Evolutionary conservation across 64 coral and sea anemone species (phyloP).

Genomic region (Montipora capricornis): DNA sequence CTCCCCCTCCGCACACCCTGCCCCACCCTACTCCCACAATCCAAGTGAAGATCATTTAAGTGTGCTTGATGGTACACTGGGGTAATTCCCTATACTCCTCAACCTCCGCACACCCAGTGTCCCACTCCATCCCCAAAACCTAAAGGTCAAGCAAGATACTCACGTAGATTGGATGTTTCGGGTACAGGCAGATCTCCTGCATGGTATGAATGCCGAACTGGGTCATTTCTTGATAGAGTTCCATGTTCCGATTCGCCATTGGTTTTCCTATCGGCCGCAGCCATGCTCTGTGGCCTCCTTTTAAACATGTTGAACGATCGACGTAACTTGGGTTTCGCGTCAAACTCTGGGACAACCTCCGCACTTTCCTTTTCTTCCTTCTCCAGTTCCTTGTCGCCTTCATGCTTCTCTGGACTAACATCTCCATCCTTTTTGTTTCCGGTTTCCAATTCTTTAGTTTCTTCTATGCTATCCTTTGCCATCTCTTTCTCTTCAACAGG

Average conservation of each 20-base stretch:
- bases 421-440: conserved; percentile 15
- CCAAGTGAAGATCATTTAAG: too few species aligned
- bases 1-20: not conserved
- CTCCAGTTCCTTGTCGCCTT: conserved; percentile 3
- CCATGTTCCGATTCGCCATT: conserved; percentile 24
- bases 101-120: too few species aligned
- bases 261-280: conserved; percentile 35
- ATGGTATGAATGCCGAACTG: conserved; percentile 80
- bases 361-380: conserved; percentile 41
- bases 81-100: too few species aligned
- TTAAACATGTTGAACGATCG: conserved; percentile 42
- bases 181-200: conserved; percentile 69
- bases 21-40: not conserved
- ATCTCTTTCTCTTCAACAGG: not conserved
- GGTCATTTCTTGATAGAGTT: conserved; percentile 49
- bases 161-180: conserved; percentile 57
- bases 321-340: conserved; percentile 49
- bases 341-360: conserved; percentile 35
- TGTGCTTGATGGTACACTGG: too few species aligned
- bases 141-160: not conserved
- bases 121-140: not conserved
- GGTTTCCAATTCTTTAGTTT: not conserved
- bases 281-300: conserved; percentile 76
- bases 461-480: not conserved
- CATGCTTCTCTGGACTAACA: not conserved